These are phyloP conservation scores for Archips xylosteana DNA, from an alignment of 2,888 invertebrate genomes.

Conservation along the genomic window DNA sequence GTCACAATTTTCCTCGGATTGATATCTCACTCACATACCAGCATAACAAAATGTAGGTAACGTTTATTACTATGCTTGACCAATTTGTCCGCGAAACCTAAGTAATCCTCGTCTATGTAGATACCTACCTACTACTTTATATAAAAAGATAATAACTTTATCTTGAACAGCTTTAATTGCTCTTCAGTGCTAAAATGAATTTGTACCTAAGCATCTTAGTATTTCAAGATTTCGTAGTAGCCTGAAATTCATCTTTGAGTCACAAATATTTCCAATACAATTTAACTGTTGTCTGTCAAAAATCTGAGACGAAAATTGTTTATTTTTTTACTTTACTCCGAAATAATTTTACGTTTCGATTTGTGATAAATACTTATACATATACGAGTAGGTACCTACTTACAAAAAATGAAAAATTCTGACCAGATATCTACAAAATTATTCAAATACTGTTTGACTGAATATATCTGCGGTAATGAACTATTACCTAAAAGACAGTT, in stretches of 20 bases:
- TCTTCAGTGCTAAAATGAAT: too few relatives aligned
- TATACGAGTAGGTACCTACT: too few relatives aligned
- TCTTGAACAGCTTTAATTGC: neutral
- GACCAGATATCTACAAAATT: too few relatives aligned
- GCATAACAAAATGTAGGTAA: conserved; percentile 20
- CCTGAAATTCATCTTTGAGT: too few relatives aligned
- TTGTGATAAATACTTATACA: conserved; percentile 1
- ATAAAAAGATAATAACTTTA: neutral
- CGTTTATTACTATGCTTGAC: conserved; percentile 14
- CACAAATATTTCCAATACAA: conserved; percentile 5
- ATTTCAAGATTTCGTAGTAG: neutral
- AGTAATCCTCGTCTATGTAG: conserved; percentile 12
- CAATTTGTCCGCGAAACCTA: conserved; percentile 19
- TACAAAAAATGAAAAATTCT: too few relatives aligned
- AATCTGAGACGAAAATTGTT: neutral
- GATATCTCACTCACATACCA: conserved; percentile 17
- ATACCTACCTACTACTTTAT: neutral
- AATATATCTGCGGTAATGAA: too few relatives aligned
- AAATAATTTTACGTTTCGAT: conserved; percentile 9
- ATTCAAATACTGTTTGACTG: too few relatives aligned
- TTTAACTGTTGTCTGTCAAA: conserved; percentile 16
- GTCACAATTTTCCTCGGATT: conserved; percentile 12
- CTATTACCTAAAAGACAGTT: too few relatives aligned
- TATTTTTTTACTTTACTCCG: conserved; percentile 3
- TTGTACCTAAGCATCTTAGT: neutral